Evolutionary conservation across 2,888 invertebrate genomes (phyloP).

Genomic region (Ceriagrion tenellum): DNA sequence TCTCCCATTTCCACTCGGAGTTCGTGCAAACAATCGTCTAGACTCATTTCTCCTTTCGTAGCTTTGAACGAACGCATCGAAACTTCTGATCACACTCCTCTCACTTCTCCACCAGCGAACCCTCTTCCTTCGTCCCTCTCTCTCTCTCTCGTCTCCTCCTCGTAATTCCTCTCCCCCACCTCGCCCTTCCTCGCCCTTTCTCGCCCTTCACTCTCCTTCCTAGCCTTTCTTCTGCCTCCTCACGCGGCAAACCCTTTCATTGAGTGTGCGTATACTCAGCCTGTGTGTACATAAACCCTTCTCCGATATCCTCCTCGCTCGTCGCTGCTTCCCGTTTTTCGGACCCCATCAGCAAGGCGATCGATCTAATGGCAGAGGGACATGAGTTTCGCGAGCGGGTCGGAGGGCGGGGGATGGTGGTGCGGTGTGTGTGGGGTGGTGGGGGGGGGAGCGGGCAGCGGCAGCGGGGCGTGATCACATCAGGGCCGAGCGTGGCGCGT

Average conservation of each 20-base stretch:
- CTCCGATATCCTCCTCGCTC: constrained; percentile 11
- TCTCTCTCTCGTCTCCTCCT: not conserved
- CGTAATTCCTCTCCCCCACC: not conserved
- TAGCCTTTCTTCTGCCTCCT: not conserved
- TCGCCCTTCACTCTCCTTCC: not conserved
- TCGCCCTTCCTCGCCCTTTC: not conserved
- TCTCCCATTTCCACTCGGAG: not conserved
- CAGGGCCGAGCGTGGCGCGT: not conserved
- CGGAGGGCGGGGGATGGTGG: not conserved
- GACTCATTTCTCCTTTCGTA: not conserved
- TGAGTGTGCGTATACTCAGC: not conserved
- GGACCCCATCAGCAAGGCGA: not conserved
- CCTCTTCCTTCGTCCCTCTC: no score
- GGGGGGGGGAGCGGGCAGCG: not conserved
- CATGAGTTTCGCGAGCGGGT: not conserved
- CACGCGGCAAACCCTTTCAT: constrained; percentile 16
- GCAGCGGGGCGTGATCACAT: not conserved
- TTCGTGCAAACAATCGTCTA: not conserved
- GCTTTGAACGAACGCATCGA: not conserved
- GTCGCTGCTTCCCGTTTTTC: not conserved
- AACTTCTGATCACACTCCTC: not conserved
- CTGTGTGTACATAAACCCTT: not conserved
- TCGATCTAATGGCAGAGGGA: constrained; percentile 34
- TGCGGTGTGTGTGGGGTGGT: not conserved
- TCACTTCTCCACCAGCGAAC: no score